Percentiles rank a stretch among this genome's conserved stretches.
These are phyloP conservation scores for Drosophila pandora DNA, from an alignment of 1,140 invertebrate species.

Conservation along the genomic window DNA sequence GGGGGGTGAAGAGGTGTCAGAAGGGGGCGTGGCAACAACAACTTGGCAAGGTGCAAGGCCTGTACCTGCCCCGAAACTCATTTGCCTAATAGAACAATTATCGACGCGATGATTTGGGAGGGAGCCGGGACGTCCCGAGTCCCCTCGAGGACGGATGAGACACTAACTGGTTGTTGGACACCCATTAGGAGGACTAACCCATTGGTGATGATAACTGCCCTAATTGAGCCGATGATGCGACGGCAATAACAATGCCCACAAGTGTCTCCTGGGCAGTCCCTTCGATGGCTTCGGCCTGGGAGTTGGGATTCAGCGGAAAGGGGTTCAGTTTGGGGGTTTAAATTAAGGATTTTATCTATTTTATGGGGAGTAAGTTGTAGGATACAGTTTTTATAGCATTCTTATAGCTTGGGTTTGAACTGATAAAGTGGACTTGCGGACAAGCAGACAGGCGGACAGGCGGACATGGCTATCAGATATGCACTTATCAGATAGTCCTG, in stretches of 20 bases:
- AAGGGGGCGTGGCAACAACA: conserved; percentile 8
- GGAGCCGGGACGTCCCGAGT: background rate
- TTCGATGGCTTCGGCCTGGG: too few species aligned
- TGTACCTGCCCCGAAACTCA: conserved; percentile 48
- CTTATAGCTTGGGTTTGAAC: too few species aligned
- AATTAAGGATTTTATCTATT: background rate
- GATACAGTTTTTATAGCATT: too few species aligned
- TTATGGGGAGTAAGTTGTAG: background rate
- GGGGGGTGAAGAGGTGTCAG: conserved; percentile 17
- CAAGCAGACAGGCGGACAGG: too few species aligned
- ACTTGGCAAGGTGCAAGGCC: background rate
- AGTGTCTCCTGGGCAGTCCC: background rate
- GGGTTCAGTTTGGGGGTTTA: too few species aligned
- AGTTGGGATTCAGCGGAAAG: background rate
- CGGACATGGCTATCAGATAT: too few species aligned
- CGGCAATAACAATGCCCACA: background rate
- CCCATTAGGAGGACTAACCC: conserved; percentile 32
- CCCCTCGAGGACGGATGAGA: background rate
- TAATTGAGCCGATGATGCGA: conserved; percentile 28
- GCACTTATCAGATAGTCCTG: too few species aligned
- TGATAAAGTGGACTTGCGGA: too few species aligned
- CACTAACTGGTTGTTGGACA: conserved; percentile 21
- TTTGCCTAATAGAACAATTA: conserved; percentile 80
- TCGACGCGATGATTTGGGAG: conserved; percentile 26
- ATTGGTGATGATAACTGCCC: conserved; percentile 22